Evolutionary conservation across 2,113 vertebrate species (phyloP).

Genomic region (Gavialis gangeticus): DNA sequence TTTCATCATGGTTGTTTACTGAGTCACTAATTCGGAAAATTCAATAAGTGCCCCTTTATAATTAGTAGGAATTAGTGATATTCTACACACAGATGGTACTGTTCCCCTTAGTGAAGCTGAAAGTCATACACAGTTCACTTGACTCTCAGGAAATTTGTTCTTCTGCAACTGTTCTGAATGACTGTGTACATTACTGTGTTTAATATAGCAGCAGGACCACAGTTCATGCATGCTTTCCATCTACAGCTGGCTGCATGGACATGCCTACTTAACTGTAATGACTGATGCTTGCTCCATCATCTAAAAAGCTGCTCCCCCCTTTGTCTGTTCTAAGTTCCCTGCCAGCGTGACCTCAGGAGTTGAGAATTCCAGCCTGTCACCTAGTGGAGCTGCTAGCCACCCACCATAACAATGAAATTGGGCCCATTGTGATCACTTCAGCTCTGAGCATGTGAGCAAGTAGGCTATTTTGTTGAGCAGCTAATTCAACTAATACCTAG

Average conservation of each 20-base stretch:
- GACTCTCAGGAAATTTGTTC: background rate
- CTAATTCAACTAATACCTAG: background rate
- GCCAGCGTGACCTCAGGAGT: background rate
- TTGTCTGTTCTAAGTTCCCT: background rate
- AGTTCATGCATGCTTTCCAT: background rate
- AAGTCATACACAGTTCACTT: background rate
- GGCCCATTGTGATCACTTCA: background rate
- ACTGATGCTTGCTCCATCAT: background rate
- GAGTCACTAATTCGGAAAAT: background rate
- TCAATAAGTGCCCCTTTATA: background rate
- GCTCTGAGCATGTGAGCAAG: background rate
- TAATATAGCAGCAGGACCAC: background rate
- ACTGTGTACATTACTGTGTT: background rate
- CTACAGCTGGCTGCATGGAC: background rate
- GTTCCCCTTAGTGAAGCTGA: background rate
- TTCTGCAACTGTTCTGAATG: background rate
- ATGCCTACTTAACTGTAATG: fast-evolving
- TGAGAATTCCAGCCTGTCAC: background rate
- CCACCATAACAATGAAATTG: background rate
- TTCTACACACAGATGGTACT: background rate
- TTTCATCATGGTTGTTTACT: background rate
- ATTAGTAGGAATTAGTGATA: background rate
- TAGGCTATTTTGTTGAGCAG: background rate
- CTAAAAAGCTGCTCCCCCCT: background rate
- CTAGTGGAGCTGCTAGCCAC: background rate